Evolutionary conservation across 2,797 vertebrate genomes (phyloP).

Genomic region (Acridotheres tristis): DNA sequence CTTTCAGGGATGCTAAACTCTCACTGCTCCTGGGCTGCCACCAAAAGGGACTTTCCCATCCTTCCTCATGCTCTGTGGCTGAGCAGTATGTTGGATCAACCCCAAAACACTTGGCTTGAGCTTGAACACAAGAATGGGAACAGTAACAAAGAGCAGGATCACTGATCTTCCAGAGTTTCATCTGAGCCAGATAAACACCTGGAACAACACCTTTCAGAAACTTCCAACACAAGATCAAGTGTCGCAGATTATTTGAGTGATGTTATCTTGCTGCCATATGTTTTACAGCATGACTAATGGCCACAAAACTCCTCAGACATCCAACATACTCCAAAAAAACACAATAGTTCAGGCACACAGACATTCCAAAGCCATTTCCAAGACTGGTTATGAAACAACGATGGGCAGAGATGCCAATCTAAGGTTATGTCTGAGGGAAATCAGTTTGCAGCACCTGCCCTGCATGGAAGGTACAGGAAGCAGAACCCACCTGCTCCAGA

Average conservation of each 20-base stretch:
- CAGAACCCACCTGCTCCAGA: background rate
- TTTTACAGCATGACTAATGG: background rate
- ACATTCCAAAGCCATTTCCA: background rate
- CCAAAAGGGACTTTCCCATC: background rate
- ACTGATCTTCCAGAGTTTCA: background rate
- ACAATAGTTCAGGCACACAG: background rate
- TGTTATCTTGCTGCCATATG: background rate
- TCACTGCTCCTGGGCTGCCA: background rate
- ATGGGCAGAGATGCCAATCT: background rate
- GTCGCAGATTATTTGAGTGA: background rate
- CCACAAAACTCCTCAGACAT: background rate
- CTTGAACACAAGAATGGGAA: background rate
- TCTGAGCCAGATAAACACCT: background rate
- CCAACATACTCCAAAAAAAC: background rate
- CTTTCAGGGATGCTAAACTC: background rate
- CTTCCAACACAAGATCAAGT: background rate
- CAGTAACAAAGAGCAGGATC: background rate
- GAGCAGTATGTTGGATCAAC: background rate
- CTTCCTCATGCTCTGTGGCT: fast-evolving
- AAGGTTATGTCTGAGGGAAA: background rate
- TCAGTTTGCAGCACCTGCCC: background rate
- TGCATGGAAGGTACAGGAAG: background rate
- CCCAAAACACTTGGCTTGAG: background rate
- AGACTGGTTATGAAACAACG: fast-evolving
- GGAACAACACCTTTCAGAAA: background rate